Evolutionary conservation across 2,888 invertebrate species (phyloP), one percentile per base, ranked within the genome.

Genomic region (Ischnura elegans): DNA sequence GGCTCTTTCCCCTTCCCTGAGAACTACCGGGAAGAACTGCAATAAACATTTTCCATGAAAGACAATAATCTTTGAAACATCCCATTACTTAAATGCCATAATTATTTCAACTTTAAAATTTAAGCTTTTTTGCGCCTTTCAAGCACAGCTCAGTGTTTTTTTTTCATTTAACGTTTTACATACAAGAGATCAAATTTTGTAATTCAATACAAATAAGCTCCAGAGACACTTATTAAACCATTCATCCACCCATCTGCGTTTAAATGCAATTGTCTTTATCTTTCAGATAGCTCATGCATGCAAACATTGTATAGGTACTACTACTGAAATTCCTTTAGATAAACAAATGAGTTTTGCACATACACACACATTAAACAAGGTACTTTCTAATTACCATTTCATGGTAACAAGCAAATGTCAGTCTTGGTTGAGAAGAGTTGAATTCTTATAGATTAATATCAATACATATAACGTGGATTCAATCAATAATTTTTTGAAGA

Each of bases 11-110:
- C 90, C 25, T 43, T 90, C 90, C 90, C 90, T 90, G 90, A 90
- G 55, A 90, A 66, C 90, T 90, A 25, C 90, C 90, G 90, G 90
- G 90, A 90, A 90, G 90, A 66, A 66, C 90, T 66, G 90, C 90
- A 61, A 42, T 90, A 90, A 90, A 66, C 42, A 51, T 61, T 90
- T 90, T 90, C 43, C 90, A 90, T 90, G 61, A 90, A 90, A 90
- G 90, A 90, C 90, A 36, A n/a, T n/a, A n/a, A 51, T 45, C 87
- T 87, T 90, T 61, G 0, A 61, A 13, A 66, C 16, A 90, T n/a
- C 61, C 45, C 51, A 36, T 36, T 90, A 61, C 66, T 42, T 29
- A 13, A 51, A 76, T 76, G 76, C 76, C 76, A 36, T 76, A 29
- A 61, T 45, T 66, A 43, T 66, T 43, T 36, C 43, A 90, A 0